A percentile compares a stretch with the other conserved stretches of the same genome.
Conservation (phyloP, 2,113 vertebrate species). For the Planiliza haematocheilus region DNA sequence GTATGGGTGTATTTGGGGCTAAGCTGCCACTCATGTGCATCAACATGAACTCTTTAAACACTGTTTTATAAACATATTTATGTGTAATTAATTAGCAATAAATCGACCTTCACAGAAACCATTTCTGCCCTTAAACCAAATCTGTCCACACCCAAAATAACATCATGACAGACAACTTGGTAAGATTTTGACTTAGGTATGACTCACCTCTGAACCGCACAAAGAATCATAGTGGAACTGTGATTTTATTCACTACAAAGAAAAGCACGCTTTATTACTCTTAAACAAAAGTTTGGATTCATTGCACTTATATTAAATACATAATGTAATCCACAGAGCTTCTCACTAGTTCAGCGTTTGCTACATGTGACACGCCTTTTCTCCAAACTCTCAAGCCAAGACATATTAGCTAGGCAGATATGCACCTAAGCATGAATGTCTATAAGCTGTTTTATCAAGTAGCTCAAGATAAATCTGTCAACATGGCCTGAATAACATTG, state of each 20-base stretch:
- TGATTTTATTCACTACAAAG: background rate
- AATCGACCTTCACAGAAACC: background rate
- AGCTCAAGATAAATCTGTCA: too few species aligned
- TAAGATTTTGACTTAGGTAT: background rate
- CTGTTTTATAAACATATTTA: background rate
- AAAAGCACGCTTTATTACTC: background rate
- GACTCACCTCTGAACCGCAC: too few species aligned
- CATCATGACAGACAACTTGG: too few species aligned
- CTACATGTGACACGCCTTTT: slow-evolving; percentile 5
- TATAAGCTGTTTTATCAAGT: too few species aligned
- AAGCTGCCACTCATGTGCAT: background rate
- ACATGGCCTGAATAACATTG: too few species aligned
- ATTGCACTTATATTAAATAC: background rate
- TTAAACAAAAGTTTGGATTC: background rate
- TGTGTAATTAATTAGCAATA: background rate
- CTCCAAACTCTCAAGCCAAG: background rate
- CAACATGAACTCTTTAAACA: background rate
- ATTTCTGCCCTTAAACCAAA: background rate
- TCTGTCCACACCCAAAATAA: background rate
- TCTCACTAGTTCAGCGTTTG: background rate
- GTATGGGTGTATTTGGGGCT: background rate
- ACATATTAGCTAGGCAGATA: background rate
- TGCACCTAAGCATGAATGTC: background rate
- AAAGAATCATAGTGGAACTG: background rate
- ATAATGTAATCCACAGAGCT: background rate